These are phyloP conservation scores for Solenopsis fugax DNA, from an alignment of 1,140 invertebrate genomes.

Conservation along the genomic window DNA sequence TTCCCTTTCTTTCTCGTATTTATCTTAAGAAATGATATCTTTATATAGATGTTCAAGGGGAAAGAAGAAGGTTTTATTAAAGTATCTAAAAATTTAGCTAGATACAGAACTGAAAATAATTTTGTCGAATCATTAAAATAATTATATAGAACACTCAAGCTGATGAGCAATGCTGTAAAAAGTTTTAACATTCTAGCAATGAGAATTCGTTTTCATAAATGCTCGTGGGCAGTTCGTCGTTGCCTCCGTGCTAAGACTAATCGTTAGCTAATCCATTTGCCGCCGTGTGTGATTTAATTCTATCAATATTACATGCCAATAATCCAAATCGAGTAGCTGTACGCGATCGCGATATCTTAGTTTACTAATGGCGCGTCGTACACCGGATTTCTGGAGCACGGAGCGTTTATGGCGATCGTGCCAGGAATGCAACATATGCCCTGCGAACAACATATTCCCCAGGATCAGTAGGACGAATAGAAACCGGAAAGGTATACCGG, in stretches of 20 bases:
- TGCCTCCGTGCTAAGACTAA: too few species aligned
- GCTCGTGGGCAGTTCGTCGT: too few species aligned
- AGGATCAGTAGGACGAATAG: conserved; percentile 34
- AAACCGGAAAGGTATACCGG: conserved; percentile 25
- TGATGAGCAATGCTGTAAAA: too few species aligned
- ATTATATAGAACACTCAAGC: too few species aligned
- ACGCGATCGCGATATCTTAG: conserved; percentile 48
- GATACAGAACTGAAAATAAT: too few species aligned
- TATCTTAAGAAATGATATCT: not conserved
- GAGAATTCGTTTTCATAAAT: conserved; percentile 29
- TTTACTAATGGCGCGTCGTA: conserved; percentile 52
- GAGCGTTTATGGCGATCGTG: conserved; percentile 75
- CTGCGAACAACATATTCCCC: conserved; percentile 36
- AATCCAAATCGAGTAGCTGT: conserved; percentile 21
- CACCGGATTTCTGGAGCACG: conserved; percentile 40
- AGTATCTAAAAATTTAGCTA: too few species aligned
- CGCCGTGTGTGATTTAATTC: conserved; percentile 20
- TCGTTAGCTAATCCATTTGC: conserved; percentile 32
- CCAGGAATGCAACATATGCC: conserved; percentile 68
- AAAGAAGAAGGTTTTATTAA: too few species aligned
- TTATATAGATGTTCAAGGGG: not conserved
- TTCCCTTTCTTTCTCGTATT: not conserved
- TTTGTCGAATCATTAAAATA: too few species aligned
- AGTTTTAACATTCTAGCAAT: too few species aligned
- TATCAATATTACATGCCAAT: conserved; percentile 34